Base-by-base conservation (phyloP, 2,888 invertebrate genomes). In the Zaprionus obscuricornis region DNA sequence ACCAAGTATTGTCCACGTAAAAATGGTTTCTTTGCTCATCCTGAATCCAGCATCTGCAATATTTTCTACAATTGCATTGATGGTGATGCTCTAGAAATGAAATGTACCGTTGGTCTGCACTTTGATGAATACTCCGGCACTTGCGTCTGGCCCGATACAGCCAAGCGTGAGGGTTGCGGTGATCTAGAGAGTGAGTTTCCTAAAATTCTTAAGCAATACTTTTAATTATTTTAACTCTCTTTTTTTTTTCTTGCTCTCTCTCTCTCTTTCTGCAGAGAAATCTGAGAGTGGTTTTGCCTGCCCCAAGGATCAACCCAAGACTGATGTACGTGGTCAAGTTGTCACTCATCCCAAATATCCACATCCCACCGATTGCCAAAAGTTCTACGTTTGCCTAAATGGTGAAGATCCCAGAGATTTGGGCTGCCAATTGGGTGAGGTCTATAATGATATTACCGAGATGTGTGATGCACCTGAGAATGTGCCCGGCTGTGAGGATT, bases 11-110 rank as follows among this genome's bases (percentile, higher is more conserved):
- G 97, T 88, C 96, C 96, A 13, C 93, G 97, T 66, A 93, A 94
- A 82, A 96, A 97, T 90, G 97, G 97, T 37, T 96, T 96, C 93
- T 97, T 97, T 91, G 95, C 96, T 29, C 96, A 97, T 91, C 96
- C 96, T 5, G 96, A 97, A 85, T 92, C 94, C 0, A 87, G 93
- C 3, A 93, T 95, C 10, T 97, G 97, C 91, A 95, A 96, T 89
- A 90, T 95, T 68, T 97, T 96, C 93, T 96, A 92, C 92, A 96
- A 96, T 91, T 97, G 97, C 89, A 96, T 96, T 86, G 95, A 96
- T 69, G 96, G 97, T 45, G 95, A 95, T 18, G 92, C 94, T 43
- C 94, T 92, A 46, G 95, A 96, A 89, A 94, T 94, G 86, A 94
- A 93, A 74, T 97, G 97, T 89, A 96, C 97, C n/a, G 93, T 94